A percentile compares a stretch with the other conserved stretches of the same genome.
phyloP scores from a whole-genome alignment of 2,888 invertebrate species.

The Aphidius colemani region DNA sequence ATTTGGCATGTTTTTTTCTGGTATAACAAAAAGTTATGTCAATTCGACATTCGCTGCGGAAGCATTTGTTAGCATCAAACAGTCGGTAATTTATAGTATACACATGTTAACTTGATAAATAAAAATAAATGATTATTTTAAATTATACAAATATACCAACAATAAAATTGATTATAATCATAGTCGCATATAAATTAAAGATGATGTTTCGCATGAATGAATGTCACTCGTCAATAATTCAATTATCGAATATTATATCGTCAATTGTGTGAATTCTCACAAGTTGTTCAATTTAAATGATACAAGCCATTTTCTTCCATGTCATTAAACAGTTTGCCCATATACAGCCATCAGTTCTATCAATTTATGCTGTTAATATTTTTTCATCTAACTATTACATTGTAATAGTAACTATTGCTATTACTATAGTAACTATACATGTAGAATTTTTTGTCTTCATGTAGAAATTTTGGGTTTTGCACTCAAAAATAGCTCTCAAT shows the following conservation, averaged over 20 bases:
- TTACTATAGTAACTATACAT: too few species aligned
- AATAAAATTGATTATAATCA: too few species aligned
- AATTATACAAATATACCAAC: too few species aligned
- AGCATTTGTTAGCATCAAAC: slow-evolving; percentile 5
- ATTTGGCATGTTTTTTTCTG: neutral
- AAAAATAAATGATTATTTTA: too few species aligned
- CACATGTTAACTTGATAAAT: too few species aligned
- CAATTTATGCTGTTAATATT: too few species aligned
- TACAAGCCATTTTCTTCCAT: slow-evolving; percentile 38
- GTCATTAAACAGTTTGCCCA: slow-evolving; percentile 35
- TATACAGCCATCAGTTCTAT: neutral
- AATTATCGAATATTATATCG: slow-evolving; percentile 28
- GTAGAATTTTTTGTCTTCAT: too few species aligned
- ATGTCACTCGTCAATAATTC: slow-evolving; percentile 32
- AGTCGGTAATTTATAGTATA: too few species aligned
- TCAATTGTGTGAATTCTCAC: slow-evolving; percentile 27
- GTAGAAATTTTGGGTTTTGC: too few species aligned
- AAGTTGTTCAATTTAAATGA: slow-evolving; percentile 34
- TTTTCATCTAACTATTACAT: too few species aligned
- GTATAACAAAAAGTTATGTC: neutral
- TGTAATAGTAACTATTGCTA: too few species aligned
- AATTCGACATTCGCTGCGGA: slow-evolving; percentile 9
- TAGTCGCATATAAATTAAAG: neutral
- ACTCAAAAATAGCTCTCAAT: too few species aligned
- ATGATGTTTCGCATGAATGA: neutral